Evolutionary conservation across 2,888 invertebrate genomes (phyloP), one percentile per base, ranked within the genome.

Genomic region (Leptopilina syphax): DNA sequence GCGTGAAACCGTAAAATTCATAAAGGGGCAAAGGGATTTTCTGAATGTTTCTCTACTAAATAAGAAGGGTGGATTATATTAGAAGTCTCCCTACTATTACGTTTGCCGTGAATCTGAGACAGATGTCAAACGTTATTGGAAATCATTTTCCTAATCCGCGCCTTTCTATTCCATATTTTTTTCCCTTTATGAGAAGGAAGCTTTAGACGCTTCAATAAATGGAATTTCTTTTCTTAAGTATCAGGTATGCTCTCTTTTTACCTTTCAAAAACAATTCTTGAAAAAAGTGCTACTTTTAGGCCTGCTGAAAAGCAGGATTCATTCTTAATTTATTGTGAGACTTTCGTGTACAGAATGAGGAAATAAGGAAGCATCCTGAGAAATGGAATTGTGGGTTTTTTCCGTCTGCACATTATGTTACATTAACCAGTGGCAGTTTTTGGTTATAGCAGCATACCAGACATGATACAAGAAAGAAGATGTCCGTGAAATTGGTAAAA

Each of bases 401-500:
- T 73, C 18, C 27, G 7, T 73, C 27, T 68, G 54, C 27, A 73
- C 54, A 73, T 73, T 54, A 73, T 54, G 70, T 73, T 73, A 57
- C 8, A 73, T 73, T 57, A 73, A 34, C 54, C 54, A 73, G 70
- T 27, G 34, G 54, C 54, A 54, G 70, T 54, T 54, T 73, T 73
- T 57, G 70, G 70, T 57, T 73, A 73, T 47, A 47, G 24, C 10
- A 10, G 18, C 8, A 50, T 12, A 12, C 18, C 68, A 47, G 47
- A 67, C 67, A 50, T 24, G n/a, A n/a, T 54, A 57, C 70, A n/a
- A 27, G 8, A n/a, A 54, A 50, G 47, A 50, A 73, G 70, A 73
- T 73, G 27, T 73, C 70, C 70, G 70, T 73, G 54, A 73, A 73
- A 73, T 57, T 73, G 70, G 54, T 50, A 70, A 70, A 70, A 70